Conservation (phyloP, 1,140 invertebrate genomes). For the Rhizoglyphus robini region DNA sequence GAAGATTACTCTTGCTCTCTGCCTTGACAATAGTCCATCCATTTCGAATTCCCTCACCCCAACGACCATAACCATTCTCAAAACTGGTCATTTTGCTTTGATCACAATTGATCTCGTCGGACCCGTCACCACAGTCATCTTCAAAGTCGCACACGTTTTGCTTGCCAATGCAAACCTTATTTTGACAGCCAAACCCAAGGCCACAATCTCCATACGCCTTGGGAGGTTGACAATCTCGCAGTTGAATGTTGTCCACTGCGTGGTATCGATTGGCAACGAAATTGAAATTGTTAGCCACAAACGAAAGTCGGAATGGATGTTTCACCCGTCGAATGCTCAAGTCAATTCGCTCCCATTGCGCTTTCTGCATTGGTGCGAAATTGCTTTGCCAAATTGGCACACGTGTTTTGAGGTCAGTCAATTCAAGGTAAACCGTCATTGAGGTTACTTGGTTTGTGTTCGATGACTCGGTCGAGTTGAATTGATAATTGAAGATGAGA, state of each 20-base stretch:
- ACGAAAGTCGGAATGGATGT: background rate
- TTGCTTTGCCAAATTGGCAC: background rate
- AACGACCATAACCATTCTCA: constrained; percentile 13
- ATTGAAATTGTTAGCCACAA: background rate
- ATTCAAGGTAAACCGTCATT: background rate
- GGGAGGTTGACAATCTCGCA: background rate
- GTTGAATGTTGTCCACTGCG: background rate
- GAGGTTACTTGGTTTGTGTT: background rate
- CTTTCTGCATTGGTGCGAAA: background rate
- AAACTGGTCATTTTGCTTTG: background rate
- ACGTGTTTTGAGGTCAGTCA: background rate
- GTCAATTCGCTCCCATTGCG: background rate
- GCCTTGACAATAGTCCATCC: background rate
- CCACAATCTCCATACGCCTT: background rate
- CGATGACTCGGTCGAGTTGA: background rate
- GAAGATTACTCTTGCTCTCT: background rate
- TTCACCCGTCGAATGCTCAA: background rate
- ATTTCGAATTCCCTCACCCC: constrained; percentile 3
- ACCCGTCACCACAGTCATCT: constrained; percentile 35
- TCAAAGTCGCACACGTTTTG: constrained; percentile 31
- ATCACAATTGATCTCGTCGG: constrained; percentile 32
- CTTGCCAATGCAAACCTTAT: constrained; percentile 21
- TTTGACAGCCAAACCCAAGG: constrained; percentile 19
- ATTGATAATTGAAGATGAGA: background rate
- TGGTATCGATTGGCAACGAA: background rate